Percentiles rank a stretch among this genome's conserved stretches.
Evolutionary conservation across 2,888 invertebrate genomes (phyloP).

Genomic region (Philhelius pedissequus): DNA sequence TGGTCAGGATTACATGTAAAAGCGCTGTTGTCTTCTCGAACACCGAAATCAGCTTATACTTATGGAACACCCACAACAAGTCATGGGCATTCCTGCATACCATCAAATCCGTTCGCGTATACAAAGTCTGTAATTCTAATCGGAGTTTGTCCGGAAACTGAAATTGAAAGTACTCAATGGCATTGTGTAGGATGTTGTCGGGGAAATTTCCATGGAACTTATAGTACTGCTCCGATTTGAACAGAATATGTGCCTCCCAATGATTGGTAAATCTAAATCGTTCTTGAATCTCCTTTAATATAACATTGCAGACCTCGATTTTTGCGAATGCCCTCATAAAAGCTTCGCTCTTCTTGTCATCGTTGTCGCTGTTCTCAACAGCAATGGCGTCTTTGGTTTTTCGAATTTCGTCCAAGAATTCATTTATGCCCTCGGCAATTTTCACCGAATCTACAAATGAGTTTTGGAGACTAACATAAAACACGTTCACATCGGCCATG

Average conservation of each 20-base stretch:
- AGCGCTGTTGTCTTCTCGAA: conserved; percentile 53
- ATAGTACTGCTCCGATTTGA: conserved; percentile 58
- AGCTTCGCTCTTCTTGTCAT: conserved; percentile 49
- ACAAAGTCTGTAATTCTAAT: conserved; percentile 33
- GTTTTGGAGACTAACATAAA: conserved; percentile 54
- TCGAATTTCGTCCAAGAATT: conserved; percentile 49
- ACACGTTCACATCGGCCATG: conserved; percentile 58
- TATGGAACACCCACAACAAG: conserved; percentile 38
- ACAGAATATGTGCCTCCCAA: conserved; percentile 57
- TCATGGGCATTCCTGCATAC: conserved; percentile 53
- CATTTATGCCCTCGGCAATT: conserved; percentile 42
- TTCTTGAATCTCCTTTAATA: conserved; percentile 52
- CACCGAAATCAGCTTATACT: conserved; percentile 36
- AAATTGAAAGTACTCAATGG: conserved; percentile 54
- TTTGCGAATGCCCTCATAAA: conserved; percentile 43
- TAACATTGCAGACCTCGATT: conserved; percentile 54
- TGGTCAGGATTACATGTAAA: conserved; percentile 47
- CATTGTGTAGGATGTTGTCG: conserved; percentile 37
- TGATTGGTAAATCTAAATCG: conserved; percentile 59
- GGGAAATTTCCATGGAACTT: conserved; percentile 59
- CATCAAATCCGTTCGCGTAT: conserved; percentile 51
- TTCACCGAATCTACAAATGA: conserved; percentile 55
- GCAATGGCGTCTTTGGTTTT: conserved; percentile 63
- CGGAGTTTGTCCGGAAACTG: conserved; percentile 44
- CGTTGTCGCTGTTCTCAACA: conserved; percentile 61